A percentile compares a stretch with the other conserved stretches of the same genome.
These are phyloP conservation scores for Tridacna gigas DNA, from an alignment of 2,888 invertebrate species.

Conservation along the genomic window DNA sequence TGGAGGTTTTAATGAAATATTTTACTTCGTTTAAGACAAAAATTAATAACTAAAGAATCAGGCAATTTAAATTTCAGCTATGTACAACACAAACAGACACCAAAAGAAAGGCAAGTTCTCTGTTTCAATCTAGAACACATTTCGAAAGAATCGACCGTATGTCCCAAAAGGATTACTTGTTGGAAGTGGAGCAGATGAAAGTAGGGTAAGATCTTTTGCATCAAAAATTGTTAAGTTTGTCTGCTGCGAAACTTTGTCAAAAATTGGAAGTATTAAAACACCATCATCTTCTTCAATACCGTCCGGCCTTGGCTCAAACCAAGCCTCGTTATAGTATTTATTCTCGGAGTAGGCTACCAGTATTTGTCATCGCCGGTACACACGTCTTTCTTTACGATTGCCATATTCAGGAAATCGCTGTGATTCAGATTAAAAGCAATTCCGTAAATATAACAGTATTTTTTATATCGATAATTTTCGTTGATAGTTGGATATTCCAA, in stretches of 20 bases:
- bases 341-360: conserved; percentile 56
- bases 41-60: no score
- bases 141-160: conserved; percentile 71
- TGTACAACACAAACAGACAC: no score
- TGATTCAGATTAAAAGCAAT: conserved; percentile 61
- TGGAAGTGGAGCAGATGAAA: conserved; percentile 67
- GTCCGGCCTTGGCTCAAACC: conserved; percentile 69
- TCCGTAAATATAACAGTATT: conserved; percentile 74
- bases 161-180: conserved; percentile 69
- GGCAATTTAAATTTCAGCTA: no score
- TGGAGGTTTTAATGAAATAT: no score
- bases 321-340: conserved; percentile 71
- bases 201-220: conserved; percentile 66
- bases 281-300: conserved; percentile 74
- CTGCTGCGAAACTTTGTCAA: conserved; percentile 62
- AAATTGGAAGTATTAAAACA: conserved; percentile 67
- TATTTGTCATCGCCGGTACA: conserved; percentile 61
- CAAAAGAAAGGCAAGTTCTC: no score
- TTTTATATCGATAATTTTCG: conserved; percentile 65
- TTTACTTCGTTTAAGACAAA: no score
- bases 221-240: conserved; percentile 72
- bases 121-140: conserved; percentile 8
- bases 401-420: conserved; percentile 55
- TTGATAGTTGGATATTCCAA: conserved; percentile 75
- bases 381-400: conserved; percentile 72